Evolutionary conservation across 2,113 vertebrate genomes (phyloP).

Genomic region (Grammomys dolichurus): DNA sequence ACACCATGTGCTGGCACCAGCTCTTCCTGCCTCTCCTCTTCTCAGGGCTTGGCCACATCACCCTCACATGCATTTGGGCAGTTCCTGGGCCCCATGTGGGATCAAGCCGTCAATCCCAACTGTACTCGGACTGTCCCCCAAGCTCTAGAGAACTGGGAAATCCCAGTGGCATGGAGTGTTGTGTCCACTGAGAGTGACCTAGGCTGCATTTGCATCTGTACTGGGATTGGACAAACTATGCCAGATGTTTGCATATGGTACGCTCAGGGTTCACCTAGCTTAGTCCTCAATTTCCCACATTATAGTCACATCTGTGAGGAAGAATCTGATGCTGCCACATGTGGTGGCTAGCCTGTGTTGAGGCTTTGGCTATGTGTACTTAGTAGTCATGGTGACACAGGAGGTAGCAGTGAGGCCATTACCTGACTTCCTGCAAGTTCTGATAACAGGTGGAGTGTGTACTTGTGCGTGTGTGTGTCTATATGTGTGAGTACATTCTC

Average conservation of each 20-base stretch:
- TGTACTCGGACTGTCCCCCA: background rate
- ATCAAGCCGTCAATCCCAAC: background rate
- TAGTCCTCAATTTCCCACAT: background rate
- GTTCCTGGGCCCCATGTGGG: background rate
- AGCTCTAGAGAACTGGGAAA: background rate
- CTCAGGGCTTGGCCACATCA: background rate
- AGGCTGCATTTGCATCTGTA: accelerated
- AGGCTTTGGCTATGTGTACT: background rate
- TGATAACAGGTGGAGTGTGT: background rate
- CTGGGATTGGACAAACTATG: background rate
- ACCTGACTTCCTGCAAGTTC: background rate
- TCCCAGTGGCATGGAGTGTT: background rate
- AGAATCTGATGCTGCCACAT: accelerated
- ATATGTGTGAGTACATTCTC: background rate
- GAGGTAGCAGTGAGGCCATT: background rate
- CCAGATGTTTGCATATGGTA: background rate
- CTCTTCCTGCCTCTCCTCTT: background rate
- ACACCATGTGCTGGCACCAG: background rate
- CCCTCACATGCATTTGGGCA: background rate
- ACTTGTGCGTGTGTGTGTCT: background rate
- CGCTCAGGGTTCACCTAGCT: background rate
- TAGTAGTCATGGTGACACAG: background rate
- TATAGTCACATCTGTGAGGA: background rate
- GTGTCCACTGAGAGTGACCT: background rate
- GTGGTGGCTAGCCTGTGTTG: background rate